These are phyloP conservation scores for Porites lobata DNA, from an alignment of 92 coral and sea anemone species.

Conservation along the genomic window DNA sequence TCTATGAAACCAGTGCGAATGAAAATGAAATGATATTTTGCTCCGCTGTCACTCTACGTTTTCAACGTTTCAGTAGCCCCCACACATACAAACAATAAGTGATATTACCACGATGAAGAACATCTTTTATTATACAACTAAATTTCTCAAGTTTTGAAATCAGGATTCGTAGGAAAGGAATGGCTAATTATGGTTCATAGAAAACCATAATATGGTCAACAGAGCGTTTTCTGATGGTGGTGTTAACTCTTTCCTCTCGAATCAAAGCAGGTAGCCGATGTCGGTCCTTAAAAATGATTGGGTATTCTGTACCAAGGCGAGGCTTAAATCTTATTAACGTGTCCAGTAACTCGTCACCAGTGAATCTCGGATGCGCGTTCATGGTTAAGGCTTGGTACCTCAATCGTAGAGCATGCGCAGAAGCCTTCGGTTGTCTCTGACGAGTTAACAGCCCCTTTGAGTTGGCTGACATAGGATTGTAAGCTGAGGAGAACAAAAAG, in stretches of 20 bases:
- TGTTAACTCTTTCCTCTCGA: conserved; percentile 77
- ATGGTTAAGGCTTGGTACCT: conserved; percentile 80
- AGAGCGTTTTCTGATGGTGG: conserved; percentile 63
- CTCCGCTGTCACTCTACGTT: too few species aligned
- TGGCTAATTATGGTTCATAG: neutral
- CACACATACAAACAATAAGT: too few species aligned
- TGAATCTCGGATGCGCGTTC: conserved; percentile 74
- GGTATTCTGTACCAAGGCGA: conserved; percentile 30
- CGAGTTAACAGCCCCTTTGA: conserved; percentile 91
- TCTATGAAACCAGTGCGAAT: too few species aligned
- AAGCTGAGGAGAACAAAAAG: conserved; percentile 47
- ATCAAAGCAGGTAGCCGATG: conserved; percentile 67
- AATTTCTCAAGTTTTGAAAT: too few species aligned
- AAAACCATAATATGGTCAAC: conserved; percentile 1
- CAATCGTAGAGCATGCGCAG: conserved; percentile 81
- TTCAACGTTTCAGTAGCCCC: too few species aligned
- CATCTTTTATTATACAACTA: too few species aligned
- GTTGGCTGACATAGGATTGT: conserved; percentile 74
- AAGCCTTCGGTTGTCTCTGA: conserved; percentile 88
- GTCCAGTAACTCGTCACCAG: conserved; percentile 89
- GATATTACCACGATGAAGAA: too few species aligned
- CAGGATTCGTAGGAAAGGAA: neutral
- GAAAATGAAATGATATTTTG: too few species aligned
- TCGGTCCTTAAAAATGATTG: conserved; percentile 15
- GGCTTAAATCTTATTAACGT: conserved; percentile 62